Conservation (phyloP, 1,140 invertebrate species). For the Schlechtendalia chinensis region DNA sequence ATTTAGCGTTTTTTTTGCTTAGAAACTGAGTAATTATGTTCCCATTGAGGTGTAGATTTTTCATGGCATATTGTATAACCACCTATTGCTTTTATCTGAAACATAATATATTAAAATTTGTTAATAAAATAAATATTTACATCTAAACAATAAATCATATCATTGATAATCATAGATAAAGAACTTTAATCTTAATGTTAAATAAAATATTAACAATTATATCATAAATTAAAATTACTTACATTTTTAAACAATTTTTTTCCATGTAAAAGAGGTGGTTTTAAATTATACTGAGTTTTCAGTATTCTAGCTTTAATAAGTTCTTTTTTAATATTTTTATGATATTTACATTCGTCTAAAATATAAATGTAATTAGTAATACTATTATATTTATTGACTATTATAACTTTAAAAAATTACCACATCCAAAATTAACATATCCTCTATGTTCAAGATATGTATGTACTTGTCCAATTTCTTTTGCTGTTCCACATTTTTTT, state of each 20-base stretch:
- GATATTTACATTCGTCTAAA: constrained; percentile 44
- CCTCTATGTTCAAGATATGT: constrained; percentile 65
- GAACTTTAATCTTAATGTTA: too few relatives aligned
- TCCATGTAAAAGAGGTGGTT: not conserved
- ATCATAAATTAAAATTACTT: not conserved
- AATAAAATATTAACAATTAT: too few relatives aligned
- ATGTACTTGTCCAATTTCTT: constrained; percentile 65
- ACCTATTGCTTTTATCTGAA: constrained; percentile 36
- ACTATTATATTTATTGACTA: not conserved
- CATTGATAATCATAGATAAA: too few relatives aligned
- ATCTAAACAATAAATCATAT: too few relatives aligned
- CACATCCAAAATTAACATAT: constrained; percentile 67
- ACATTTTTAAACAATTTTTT: constrained; percentile 34
- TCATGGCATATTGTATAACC: constrained; percentile 42
- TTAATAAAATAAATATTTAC: not conserved
- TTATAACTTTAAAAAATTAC: constrained; percentile 56
- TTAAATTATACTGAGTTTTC: constrained; percentile 42
- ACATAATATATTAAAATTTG: not conserved
- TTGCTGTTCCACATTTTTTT: constrained; percentile 62
- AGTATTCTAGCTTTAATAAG: constrained; percentile 9
- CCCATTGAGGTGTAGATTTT: constrained; percentile 19
- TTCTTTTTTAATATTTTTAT: constrained; percentile 37
- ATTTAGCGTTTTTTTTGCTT: constrained; percentile 22
- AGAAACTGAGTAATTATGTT: constrained; percentile 24
- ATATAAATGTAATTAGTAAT: not conserved